A percentile compares a stretch with the other conserved stretches of the same genome.
These are phyloP conservation scores for Antennarius striatus DNA, from an alignment of 2,113 vertebrate genomes.

Conservation along the genomic window DNA sequence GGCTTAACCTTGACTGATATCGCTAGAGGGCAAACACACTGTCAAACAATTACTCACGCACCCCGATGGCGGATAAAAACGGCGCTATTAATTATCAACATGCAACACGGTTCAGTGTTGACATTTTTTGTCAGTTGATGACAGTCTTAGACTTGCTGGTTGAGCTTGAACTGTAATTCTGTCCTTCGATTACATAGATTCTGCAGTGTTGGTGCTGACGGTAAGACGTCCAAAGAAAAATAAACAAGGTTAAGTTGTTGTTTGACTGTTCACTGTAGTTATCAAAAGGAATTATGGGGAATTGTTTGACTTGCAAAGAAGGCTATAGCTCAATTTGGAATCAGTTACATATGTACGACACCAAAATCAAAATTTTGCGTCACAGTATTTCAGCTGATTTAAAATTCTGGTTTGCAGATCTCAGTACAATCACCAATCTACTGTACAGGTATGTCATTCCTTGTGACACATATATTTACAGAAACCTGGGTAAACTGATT, in stretches of 20 bases:
- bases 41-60: background rate
- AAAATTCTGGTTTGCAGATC: background rate
- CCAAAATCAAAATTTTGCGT: background rate
- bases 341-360: too few species aligned
- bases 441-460: background rate
- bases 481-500: constrained; percentile 1
- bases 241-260: too few species aligned
- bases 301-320: too few species aligned
- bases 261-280: too few species aligned
- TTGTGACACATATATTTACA: background rate
- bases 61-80: background rate
- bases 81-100: background rate
- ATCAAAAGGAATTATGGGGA: too few species aligned
- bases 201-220: too few species aligned
- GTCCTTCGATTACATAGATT: too few species aligned
- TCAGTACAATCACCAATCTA: background rate
- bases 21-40: constrained; percentile 23
- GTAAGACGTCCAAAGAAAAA: too few species aligned
- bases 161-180: too few species aligned
- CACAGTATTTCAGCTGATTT: background rate
- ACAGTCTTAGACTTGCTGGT: too few species aligned
- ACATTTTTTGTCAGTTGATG: background rate
- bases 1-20: constrained; percentile 43
- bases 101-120: background rate
- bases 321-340: too few species aligned